phyloP scores from a whole-genome alignment of 2,113 vertebrate genomes.

The Fulica atra region DNA sequence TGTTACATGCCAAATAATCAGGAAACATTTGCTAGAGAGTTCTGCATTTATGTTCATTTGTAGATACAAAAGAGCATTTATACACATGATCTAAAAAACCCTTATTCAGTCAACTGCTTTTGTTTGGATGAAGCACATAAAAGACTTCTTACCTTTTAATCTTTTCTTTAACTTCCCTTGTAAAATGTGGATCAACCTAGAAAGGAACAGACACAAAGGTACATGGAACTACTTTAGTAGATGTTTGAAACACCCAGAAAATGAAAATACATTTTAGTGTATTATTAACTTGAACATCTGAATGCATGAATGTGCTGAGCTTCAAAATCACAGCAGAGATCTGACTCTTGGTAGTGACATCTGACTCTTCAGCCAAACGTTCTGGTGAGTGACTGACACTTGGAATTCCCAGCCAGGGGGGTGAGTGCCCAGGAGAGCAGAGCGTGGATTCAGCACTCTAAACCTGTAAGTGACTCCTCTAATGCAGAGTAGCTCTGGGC shows the following conservation, averaged over 20 bases:
- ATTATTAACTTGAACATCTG: neutral
- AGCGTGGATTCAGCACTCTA: neutral
- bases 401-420: neutral
- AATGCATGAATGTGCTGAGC: neutral
- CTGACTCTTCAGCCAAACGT: neutral
- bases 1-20: neutral
- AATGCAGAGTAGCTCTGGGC: neutral
- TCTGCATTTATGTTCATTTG: too few relatives aligned
- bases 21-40: neutral
- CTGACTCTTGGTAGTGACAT: neutral
- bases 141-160: constrained; percentile 80
- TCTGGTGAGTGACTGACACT: neutral
- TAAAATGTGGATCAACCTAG: constrained; percentile 86
- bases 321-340: neutral
- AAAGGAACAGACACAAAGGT: neutral
- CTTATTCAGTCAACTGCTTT: neutral
- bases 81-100: neutral
- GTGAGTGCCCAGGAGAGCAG: neutral
- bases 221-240: neutral
- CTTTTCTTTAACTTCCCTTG: constrained; percentile 80
- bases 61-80: neutral
- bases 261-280: neutral
- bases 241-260: neutral
- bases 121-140: neutral
- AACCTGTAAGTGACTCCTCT: neutral